Base-by-base conservation (phyloP, 1,140 invertebrate genomes). In the Eurytemora carolleeae region DNA sequence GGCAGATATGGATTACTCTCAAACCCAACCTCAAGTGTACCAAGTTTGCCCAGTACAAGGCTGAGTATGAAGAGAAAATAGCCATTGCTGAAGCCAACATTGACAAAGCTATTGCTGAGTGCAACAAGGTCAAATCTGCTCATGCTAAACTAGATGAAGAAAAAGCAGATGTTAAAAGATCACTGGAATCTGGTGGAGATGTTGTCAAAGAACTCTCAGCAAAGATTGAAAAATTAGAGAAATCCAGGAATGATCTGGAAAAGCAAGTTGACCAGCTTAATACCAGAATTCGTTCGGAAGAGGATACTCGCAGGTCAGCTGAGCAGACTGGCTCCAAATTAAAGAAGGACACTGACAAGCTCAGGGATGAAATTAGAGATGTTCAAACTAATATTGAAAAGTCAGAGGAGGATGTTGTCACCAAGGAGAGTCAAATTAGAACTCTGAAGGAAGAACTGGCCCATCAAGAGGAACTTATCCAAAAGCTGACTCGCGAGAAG, bases 401-500 rank as follows among this genome's bases (percentile, higher is more conserved):
- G 73, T 76, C 76, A 69, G 81, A 82, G 64, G 70, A 67, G 63
- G 64, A 98, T 74, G 97, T 97, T 75, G 86, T 88, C 65, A 93
- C 89, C 71, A 96, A 96, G 73, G 95, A 99, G 71, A 91, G 98
- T 77, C 95, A 98, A 76, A 98, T 99, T 76, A 84, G 92, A 69
- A 97, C 93, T 76, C 81, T 98, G 72, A 96, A 98, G 76, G 95
- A 95, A 69, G 92, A 96, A 75, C 98, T 98, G 77, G 91, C 92
- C 68, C 88, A 95, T 75, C 94, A 98, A 75, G 95, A 99, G 72
- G 95, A 99, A 64, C 69, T 76, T 24, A 77, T 82, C 65, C 73
- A 77, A 63, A 82, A 80, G 66, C 69, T 81, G 64, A 76, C 73
- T 67, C 80, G 80, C 67, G 80, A 81, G 64, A 82, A 81, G 74